These are phyloP conservation scores for Pelobates fuscus DNA, from an alignment of 2,113 vertebrate genomes.

Conservation along the genomic window DNA sequence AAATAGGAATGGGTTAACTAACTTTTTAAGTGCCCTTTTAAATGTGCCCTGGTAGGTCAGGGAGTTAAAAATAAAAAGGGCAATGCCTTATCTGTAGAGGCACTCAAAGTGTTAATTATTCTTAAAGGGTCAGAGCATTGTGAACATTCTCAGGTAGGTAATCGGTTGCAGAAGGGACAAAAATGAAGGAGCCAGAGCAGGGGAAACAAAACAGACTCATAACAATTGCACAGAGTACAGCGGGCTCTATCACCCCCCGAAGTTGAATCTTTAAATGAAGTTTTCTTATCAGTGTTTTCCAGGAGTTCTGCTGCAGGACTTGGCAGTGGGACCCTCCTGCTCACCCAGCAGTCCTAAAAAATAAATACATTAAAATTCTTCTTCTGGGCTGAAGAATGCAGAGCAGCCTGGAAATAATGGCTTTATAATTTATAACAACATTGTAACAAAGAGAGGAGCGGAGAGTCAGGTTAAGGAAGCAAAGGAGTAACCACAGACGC, in stretches of 20 bases:
- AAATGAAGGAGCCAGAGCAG: not conserved
- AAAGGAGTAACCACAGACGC: slow-evolving; percentile 51
- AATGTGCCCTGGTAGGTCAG: no score
- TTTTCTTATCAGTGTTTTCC: slow-evolving; percentile 29
- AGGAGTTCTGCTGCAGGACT: slow-evolving; percentile 19
- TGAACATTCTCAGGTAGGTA: slow-evolving; percentile 28
- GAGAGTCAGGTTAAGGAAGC: slow-evolving; percentile 39
- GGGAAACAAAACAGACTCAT: slow-evolving; percentile 7
- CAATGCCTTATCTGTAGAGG: not conserved
- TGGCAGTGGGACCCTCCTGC: slow-evolving; percentile 17
- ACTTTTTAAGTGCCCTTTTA: no score
- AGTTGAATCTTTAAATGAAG: slow-evolving; percentile 14
- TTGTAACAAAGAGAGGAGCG: slow-evolving; percentile 56
- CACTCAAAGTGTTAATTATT: not conserved
- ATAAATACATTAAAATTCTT: slow-evolving; percentile 86
- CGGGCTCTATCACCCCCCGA: not conserved
- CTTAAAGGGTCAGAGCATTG: not conserved
- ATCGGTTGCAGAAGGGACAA: slow-evolving; percentile 19
- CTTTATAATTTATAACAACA: slow-evolving; percentile 80
- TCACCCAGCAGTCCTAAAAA: slow-evolving; percentile 59
- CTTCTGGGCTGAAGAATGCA: slow-evolving; percentile 74
- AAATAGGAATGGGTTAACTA: no score
- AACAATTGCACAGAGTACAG: not conserved
- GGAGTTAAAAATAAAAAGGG: no score
- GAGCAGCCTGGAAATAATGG: slow-evolving; percentile 68